Conservation (phyloP, 2,888 invertebrate genomes). For the Pyrocoelia pectoralis region DNA sequence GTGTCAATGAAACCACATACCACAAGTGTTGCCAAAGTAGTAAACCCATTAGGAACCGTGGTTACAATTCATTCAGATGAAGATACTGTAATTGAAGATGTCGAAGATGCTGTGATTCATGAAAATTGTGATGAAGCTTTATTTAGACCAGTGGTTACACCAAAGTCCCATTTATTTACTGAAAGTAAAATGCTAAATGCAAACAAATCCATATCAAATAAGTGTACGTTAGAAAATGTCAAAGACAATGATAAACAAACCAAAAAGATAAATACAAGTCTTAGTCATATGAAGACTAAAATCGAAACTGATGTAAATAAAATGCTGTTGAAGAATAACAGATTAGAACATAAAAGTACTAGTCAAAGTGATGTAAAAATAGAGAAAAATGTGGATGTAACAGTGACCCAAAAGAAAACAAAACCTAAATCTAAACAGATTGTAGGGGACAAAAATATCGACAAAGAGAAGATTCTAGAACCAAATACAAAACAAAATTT, state of each 20-base stretch:
- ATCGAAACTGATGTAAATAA: not conserved
- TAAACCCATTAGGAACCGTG: slow-evolving; percentile 80
- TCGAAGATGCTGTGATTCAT: slow-evolving; percentile 58
- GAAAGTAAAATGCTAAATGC: slow-evolving; percentile 34
- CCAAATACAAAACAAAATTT: not conserved
- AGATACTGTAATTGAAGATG: slow-evolving; percentile 51
- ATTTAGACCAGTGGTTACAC: slow-evolving; percentile 72
- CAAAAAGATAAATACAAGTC: not conserved
- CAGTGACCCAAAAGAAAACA: not conserved
- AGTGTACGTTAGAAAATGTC: slow-evolving; percentile 3
- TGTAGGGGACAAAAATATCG: not conserved
- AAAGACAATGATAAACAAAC: slow-evolving; percentile 11
- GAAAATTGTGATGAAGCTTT: slow-evolving; percentile 73
- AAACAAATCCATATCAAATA: slow-evolving; percentile 1
- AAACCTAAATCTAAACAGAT: not conserved
- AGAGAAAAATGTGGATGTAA: not conserved
- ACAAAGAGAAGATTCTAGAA: not conserved
- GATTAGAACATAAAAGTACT: not conserved
- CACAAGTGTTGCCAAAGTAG: slow-evolving; percentile 70
- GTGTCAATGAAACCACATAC: slow-evolving; percentile 57
- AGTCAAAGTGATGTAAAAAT: not conserved
- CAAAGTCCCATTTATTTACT: slow-evolving; percentile 57
- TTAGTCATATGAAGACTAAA: not conserved
- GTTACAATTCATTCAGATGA: slow-evolving; percentile 63
- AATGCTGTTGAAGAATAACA: not conserved